These are phyloP conservation scores for Urocitellus parryii DNA, from an alignment of 2,113 vertebrate genomes.

Conservation along the genomic window DNA sequence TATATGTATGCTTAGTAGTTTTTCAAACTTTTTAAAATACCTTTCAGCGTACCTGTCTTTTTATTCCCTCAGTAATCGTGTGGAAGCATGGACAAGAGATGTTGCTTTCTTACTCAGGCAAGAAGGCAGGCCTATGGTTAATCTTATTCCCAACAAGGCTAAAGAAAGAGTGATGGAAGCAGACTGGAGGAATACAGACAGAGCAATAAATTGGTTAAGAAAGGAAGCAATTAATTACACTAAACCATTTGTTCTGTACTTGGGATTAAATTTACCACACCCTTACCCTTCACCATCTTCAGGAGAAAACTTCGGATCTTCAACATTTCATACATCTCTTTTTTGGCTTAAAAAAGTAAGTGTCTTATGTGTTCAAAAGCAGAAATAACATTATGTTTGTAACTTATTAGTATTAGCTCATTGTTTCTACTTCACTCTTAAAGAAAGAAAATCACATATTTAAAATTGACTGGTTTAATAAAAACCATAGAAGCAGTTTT, in stretches of 20 bases:
- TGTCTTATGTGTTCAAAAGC: neutral
- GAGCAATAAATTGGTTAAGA: constrained; percentile 91
- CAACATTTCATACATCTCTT: constrained; percentile 95
- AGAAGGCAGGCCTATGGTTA: constrained; percentile 92
- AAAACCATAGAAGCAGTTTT: constrained; percentile 6
- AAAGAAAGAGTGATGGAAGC: constrained; percentile 90
- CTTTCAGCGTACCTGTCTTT: neutral
- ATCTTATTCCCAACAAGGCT: constrained; percentile 89
- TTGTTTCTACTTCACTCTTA: constrained; percentile 30
- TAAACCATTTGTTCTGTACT: constrained; percentile 94
- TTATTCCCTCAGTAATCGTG: constrained; percentile 92
- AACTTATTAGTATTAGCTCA: neutral
- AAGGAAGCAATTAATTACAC: constrained; percentile 85
- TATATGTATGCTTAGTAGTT: neutral
- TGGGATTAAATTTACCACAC: constrained; percentile 97
- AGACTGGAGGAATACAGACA: constrained; percentile 93
- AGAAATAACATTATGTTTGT: neutral
- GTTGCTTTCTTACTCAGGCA: constrained; percentile 94
- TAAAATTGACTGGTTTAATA: neutral
- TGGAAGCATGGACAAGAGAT: constrained; percentile 98
- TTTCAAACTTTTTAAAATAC: neutral
- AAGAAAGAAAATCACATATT: constrained; percentile 46
- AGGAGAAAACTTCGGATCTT: constrained; percentile 94
- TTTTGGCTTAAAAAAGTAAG: constrained; percentile 96
- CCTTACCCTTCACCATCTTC: constrained; percentile 93